Percentiles rank a stretch among this genome's conserved stretches.
Conservation (phyloP, 2,888 invertebrate genomes). For the Spodoptera littoralis region DNA sequence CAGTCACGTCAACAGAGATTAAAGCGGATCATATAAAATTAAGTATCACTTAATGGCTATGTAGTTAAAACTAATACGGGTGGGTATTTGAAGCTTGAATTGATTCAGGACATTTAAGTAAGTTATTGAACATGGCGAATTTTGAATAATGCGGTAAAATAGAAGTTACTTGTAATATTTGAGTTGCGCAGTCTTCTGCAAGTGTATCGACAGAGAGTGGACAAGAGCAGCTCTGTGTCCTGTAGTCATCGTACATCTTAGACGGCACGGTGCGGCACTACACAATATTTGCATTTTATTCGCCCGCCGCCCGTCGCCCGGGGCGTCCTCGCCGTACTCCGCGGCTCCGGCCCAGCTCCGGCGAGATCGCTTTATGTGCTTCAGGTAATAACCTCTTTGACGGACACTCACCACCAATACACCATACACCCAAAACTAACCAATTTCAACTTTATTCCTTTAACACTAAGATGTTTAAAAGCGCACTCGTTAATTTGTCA, state of each 20-base stretch:
- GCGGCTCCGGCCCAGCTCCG: conserved; percentile 39
- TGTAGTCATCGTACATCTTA: conserved; percentile 59
- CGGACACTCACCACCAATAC: conserved; percentile 68
- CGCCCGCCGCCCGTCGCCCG: conserved; percentile 46
- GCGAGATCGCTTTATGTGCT: conserved; percentile 79
- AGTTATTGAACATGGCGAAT: too few species aligned
- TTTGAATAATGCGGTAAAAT: too few species aligned
- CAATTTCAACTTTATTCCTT: conserved; percentile 51
- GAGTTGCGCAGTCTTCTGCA: neutral
- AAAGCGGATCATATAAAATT: too few species aligned
- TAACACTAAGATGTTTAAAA: conserved; percentile 36
- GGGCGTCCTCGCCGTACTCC: conserved; percentile 60
- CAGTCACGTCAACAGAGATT: too few species aligned
- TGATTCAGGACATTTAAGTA: too few species aligned
- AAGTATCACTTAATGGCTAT: too few species aligned
- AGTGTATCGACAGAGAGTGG: conserved; percentile 27
- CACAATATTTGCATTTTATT: conserved; percentile 86
- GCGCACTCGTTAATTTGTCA: conserved; percentile 58
- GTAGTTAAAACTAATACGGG: too few species aligned
- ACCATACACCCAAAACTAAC: conserved; percentile 1
- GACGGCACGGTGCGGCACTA: conserved; percentile 65
- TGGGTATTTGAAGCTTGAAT: too few species aligned
- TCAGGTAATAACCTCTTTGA: conserved; percentile 88
- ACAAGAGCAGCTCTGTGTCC: conserved; percentile 56
- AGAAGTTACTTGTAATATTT: too few species aligned